A percentile compares a stretch with the other conserved stretches of the same genome.
Conservation (phyloP, 2,113 vertebrate species). For the Nyctibius bracteatus region DNA sequence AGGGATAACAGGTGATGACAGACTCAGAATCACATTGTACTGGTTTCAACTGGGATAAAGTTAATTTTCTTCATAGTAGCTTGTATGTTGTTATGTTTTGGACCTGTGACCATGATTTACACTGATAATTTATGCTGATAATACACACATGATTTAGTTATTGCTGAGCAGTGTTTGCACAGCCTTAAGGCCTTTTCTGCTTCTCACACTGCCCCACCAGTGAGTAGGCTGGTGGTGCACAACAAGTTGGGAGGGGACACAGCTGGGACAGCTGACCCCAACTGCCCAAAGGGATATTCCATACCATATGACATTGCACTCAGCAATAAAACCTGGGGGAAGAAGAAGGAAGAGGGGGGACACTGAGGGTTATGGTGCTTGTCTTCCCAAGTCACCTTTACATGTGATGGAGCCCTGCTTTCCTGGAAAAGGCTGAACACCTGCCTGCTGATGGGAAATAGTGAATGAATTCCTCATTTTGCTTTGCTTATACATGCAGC, state of each 20-base stretch:
- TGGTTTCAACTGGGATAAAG: not conserved
- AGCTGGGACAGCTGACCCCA: not conserved
- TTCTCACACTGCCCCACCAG: not conserved
- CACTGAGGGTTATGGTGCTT: rapidly evolving
- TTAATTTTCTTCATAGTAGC: not conserved
- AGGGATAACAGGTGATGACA: not conserved
- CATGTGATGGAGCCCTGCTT: rapidly evolving
- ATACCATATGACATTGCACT: rapidly evolving
- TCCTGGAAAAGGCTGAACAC: not conserved
- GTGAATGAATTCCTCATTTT: not conserved
- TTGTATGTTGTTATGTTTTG: not conserved
- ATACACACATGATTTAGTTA: not conserved
- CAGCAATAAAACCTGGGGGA: not conserved
- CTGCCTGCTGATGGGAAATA: not conserved
- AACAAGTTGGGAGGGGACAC: not conserved
- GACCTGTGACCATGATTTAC: not conserved
- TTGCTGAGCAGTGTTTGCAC: not conserved
- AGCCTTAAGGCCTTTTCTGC: not conserved
- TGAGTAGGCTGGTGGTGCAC: rapidly evolving
- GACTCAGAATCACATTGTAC: not conserved
- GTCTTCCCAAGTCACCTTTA: not conserved
- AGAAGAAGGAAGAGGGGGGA: not conserved
- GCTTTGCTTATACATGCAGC: not conserved
- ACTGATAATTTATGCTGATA: too few species aligned
- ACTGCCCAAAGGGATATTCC: not conserved